Percentiles rank a stretch among this genome's conserved stretches.
Evolutionary conservation across 92 coral and sea anemone species (phyloP).

Genomic region (Desmophyllum pertusum): DNA sequence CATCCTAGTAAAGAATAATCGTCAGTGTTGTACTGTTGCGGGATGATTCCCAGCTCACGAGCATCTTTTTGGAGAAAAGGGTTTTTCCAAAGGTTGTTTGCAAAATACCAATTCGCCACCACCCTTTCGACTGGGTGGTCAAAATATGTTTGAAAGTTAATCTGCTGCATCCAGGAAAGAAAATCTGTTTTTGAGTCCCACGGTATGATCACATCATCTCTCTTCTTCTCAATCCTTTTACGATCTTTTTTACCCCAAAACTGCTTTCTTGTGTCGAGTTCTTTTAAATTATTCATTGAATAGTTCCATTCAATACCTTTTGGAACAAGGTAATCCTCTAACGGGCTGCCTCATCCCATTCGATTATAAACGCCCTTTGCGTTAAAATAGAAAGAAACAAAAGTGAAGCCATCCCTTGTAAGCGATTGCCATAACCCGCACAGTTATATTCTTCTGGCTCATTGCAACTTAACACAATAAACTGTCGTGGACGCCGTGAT

Average conservation of each 20-base stretch:
- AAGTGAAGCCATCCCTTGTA: constrained; percentile 56
- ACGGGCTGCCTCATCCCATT: constrained; percentile 56
- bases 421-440: constrained; percentile 77
- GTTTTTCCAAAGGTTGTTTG: constrained; percentile 56
- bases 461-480: constrained; percentile 64
- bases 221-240: background rate
- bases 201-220: constrained; percentile 23
- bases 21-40: background rate
- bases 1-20: constrained; percentile 57
- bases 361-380: constrained; percentile 71
- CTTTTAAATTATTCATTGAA: constrained; percentile 33
- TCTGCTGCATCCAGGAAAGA: constrained; percentile 41
- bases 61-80: constrained; percentile 36
- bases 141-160: constrained; percentile 49
- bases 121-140: constrained; percentile 60
- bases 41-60: constrained; percentile 18
- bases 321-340: constrained; percentile 54
- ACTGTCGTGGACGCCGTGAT: constrained; percentile 28
- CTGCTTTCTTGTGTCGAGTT: constrained; percentile 49
- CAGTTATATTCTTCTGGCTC: constrained; percentile 64
- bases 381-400: constrained; percentile 68
- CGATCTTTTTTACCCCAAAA: constrained; percentile 61
- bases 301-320: constrained; percentile 65
- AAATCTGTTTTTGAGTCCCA: constrained; percentile 33
- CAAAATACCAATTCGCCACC: constrained; percentile 70